These are phyloP conservation scores for Pogonocherus hispidulus DNA, from an alignment of 2,888 invertebrate species.

Conservation along the genomic window DNA sequence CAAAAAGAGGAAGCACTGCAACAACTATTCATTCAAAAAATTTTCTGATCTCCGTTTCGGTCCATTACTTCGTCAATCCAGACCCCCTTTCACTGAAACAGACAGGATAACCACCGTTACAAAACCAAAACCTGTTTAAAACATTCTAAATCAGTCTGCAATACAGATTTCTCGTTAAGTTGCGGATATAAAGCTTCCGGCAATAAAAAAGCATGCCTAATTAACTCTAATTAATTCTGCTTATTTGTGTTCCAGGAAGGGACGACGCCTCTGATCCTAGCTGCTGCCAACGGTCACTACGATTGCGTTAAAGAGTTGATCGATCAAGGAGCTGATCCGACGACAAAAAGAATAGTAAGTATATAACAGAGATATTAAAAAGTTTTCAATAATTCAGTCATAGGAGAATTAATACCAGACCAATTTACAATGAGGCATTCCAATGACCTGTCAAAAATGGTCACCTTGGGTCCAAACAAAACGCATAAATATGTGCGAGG, in stretches of 20 bases:
- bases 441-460: too few relatives aligned
- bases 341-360: conserved; percentile 83
- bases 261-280: conserved; percentile 92
- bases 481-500: too few relatives aligned
- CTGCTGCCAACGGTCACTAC: conserved; percentile 91
- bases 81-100: background rate
- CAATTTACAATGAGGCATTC: too few relatives aligned
- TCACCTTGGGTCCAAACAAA: too few relatives aligned
- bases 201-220: background rate
- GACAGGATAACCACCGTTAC: background rate
- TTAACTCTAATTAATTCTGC: conserved; percentile 19
- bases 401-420: too few relatives aligned
- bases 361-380: background rate
- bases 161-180: conserved; percentile 5
- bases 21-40: background rate
- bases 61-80: background rate
- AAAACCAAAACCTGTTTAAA: background rate
- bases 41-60: background rate
- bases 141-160: background rate
- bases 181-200: conserved; percentile 34
- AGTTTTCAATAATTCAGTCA: too few relatives aligned
- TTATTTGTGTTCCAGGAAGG: conserved; percentile 79
- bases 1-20: background rate
- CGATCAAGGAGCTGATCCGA: conserved; percentile 92
- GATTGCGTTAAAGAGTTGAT: conserved; percentile 89